Evolutionary conservation across 2,113 vertebrate genomes (phyloP).

Genomic region (Dascyllus trimaculatus): DNA sequence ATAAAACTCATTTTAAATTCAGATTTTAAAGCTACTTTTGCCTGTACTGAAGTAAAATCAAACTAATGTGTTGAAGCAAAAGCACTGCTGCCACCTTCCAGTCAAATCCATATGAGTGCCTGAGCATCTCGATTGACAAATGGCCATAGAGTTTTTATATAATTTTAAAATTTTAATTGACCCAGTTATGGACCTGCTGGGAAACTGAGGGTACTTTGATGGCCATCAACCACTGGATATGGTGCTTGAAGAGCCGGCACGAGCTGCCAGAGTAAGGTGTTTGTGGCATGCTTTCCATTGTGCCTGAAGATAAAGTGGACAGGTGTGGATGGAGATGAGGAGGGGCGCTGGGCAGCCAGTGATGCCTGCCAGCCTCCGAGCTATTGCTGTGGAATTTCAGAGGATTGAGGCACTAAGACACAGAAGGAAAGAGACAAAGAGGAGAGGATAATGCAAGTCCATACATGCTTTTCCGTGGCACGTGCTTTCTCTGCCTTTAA

Average conservation of each 20-base stretch:
- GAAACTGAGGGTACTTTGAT: neutral
- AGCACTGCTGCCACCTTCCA: too few relatives aligned
- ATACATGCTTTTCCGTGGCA: constrained; percentile 37
- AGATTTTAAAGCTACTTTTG: neutral
- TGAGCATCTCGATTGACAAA: neutral
- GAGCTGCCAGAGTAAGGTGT: neutral
- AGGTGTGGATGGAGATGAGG: constrained; percentile 66
- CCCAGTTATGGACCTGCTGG: neutral
- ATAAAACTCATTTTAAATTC: neutral
- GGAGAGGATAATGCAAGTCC: constrained; percentile 49
- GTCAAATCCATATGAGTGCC: neutral
- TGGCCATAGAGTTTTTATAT: neutral
- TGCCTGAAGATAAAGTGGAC: constrained; percentile 59
- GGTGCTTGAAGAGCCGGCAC: neutral
- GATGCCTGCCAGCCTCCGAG: constrained; percentile 51
- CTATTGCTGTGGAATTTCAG: constrained; percentile 69
- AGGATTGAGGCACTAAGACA: constrained; percentile 33
- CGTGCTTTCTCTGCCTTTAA: constrained; percentile 21
- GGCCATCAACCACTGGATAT: neutral
- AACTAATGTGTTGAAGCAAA: too few relatives aligned
- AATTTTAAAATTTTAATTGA: neutral
- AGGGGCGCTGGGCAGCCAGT: constrained; percentile 19
- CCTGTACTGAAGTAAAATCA: neutral
- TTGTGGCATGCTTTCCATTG: constrained; percentile 6
- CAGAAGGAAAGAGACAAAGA: constrained; percentile 36